These are phyloP conservation scores for Pogonocichla stellata DNA, from an alignment of 2,113 vertebrate genomes.

Conservation along the genomic window DNA sequence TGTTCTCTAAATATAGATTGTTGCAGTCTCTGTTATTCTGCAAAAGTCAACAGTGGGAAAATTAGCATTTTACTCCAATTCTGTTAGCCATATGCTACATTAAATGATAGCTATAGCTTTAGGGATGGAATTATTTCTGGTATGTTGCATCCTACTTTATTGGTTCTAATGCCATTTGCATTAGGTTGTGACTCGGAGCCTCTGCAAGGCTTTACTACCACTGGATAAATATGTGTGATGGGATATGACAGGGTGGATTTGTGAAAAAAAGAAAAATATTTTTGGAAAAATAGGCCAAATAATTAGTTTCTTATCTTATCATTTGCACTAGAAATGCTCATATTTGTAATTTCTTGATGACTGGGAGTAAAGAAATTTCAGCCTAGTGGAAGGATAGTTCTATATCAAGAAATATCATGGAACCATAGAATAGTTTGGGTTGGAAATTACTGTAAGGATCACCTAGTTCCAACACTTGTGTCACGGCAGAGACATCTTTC, in stretches of 20 bases:
- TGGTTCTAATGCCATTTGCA: neutral
- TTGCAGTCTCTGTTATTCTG: neutral
- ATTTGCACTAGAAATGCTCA: neutral
- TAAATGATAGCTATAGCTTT: slow-evolving; percentile 4
- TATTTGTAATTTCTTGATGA: neutral
- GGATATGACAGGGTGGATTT: neutral
- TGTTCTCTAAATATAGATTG: neutral
- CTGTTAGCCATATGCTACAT: neutral
- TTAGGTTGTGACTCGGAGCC: neutral
- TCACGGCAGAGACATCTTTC: neutral
- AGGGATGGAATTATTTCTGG: neutral
- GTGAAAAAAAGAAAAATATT: neutral
- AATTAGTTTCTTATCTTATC: neutral
- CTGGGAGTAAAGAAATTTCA: neutral
- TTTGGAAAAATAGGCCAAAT: neutral
- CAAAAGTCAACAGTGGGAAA: neutral
- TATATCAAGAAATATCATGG: neutral
- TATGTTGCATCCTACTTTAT: neutral
- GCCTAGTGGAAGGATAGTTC: neutral
- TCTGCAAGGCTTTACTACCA: neutral
- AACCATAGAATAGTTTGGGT: neutral
- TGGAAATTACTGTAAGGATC: neutral
- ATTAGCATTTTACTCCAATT: neutral
- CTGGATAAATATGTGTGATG: neutral
- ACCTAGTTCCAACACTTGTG: neutral